Percentiles rank a stretch among this genome's conserved stretches.
These are phyloP conservation scores for Aelia acuminata DNA, from an alignment of 2,888 invertebrate genomes.

Conservation along the genomic window DNA sequence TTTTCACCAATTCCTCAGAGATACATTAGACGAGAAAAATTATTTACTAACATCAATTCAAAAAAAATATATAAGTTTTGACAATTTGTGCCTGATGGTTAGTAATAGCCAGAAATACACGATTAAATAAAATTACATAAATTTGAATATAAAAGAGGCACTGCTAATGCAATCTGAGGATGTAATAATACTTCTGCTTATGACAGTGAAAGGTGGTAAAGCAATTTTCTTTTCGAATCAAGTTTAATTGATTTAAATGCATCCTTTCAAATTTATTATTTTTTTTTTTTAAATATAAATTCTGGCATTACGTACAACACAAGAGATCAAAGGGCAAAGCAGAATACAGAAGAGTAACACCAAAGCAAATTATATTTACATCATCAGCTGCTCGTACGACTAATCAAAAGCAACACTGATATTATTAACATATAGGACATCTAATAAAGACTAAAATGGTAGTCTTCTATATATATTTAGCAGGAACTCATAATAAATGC, in stretches of 20 bases:
- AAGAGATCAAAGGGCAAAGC: conserved; percentile 58
- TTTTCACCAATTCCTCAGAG: not conserved
- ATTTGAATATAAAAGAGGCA: not conserved
- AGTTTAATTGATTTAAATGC: not conserved
- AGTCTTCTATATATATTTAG: conserved; percentile 58
- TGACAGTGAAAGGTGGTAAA: not conserved
- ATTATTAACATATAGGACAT: conserved; percentile 54
- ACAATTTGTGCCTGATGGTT: not conserved
- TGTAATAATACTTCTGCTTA: not conserved
- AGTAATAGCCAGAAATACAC: not conserved
- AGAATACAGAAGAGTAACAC: conserved; percentile 51
- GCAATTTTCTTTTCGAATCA: not conserved
- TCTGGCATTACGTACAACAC: conserved; percentile 54
- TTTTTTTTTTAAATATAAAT: not conserved
- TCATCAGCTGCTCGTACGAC: conserved; percentile 54
- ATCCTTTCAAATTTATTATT: not conserved
- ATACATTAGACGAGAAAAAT: not conserved
- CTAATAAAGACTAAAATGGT: conserved; percentile 51
- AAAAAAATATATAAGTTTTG: not conserved
- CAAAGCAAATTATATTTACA: conserved; percentile 59
- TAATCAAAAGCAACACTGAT: conserved; percentile 59
- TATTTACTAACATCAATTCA: not conserved
- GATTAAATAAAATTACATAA: not conserved
- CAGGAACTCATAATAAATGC: conserved; percentile 60
- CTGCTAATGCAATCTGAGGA: not conserved